Percentiles rank a stretch among this genome's conserved stretches.
Evolutionary conservation across 2,888 invertebrate species (phyloP).

Genomic region (Nomada lathburiana): DNA sequence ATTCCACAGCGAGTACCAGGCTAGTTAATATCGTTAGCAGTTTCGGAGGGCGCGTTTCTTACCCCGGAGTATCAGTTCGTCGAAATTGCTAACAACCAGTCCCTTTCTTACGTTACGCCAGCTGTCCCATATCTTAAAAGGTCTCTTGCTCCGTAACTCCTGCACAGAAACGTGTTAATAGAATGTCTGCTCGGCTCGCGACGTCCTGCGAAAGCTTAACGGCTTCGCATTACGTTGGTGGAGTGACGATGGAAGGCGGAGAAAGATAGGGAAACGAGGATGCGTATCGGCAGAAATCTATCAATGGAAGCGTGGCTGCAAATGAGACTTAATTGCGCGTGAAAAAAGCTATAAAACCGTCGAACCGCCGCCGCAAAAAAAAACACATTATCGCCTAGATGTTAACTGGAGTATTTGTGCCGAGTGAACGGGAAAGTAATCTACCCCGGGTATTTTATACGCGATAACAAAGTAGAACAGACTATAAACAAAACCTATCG

Average conservation of each 20-base stretch:
- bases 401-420: constrained; percentile 78
- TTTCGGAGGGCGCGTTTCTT: constrained; percentile 75
- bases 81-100: constrained; percentile 95
- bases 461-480: constrained; percentile 57
- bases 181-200: background rate
- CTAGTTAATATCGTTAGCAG: constrained; percentile 10
- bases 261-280: background rate
- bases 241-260: background rate
- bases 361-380: constrained; percentile 36
- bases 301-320: constrained; percentile 21
- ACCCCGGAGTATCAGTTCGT: constrained; percentile 94
- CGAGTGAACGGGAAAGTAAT: constrained; percentile 78
- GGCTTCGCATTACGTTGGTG: background rate
- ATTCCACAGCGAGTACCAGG: constrained; percentile 15
- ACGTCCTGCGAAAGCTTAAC: background rate
- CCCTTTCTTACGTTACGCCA: constrained; percentile 97
- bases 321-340: constrained; percentile 54
- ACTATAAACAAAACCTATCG: constrained; percentile 64
- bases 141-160: constrained; percentile 98
- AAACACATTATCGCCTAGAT: constrained; percentile 76
- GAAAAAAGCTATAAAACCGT: constrained; percentile 57
- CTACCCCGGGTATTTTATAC: constrained; percentile 68
- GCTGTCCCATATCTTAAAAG: constrained; percentile 98
- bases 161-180: constrained; percentile 83
- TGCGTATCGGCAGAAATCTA: background rate